These are phyloP conservation scores for Cryptoprocta ferox DNA, from an alignment of 2,797 vertebrate genomes.

Conservation along the genomic window DNA sequence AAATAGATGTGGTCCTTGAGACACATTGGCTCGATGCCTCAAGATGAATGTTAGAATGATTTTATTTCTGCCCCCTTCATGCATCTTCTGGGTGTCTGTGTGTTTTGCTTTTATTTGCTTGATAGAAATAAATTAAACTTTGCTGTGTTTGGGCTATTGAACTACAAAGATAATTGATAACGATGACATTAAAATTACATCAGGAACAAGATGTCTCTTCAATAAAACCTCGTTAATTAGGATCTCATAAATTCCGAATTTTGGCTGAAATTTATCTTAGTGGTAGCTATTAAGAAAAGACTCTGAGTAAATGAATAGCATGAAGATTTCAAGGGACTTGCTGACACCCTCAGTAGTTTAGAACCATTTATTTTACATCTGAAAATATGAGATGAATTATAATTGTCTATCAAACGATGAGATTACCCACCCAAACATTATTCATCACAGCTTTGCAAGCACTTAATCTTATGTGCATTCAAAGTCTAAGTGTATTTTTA, in stretches of 20 bases:
- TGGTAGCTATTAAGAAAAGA: fast-evolving
- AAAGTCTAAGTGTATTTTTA: not conserved
- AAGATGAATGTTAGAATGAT: fast-evolving
- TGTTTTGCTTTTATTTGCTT: not conserved
- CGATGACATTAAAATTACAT: not conserved
- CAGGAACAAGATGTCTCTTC: not conserved
- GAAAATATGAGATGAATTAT: not conserved
- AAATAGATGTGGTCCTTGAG: not conserved
- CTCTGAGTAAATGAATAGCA: fast-evolving
- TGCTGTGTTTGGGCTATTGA: fast-evolving
- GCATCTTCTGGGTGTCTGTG: fast-evolving
- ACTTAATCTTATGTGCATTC: fast-evolving
- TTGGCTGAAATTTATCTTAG: slow-evolving; percentile 41
- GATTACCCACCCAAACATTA: not conserved
- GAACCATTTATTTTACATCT: not conserved
- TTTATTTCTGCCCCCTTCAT: not conserved
- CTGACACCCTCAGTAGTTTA: not conserved
- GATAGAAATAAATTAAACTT: not conserved
- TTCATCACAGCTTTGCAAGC: not conserved
- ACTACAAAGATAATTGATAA: not conserved
- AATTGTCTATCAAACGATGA: not conserved
- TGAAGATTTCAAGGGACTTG: not conserved
- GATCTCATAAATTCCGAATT: slow-evolving; percentile 59
- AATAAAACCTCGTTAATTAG: slow-evolving; percentile 10
- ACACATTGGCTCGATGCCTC: fast-evolving